Evolutionary conservation across 2,888 invertebrate species (phyloP).

Genomic region (Drosophila fungiperda): DNA sequence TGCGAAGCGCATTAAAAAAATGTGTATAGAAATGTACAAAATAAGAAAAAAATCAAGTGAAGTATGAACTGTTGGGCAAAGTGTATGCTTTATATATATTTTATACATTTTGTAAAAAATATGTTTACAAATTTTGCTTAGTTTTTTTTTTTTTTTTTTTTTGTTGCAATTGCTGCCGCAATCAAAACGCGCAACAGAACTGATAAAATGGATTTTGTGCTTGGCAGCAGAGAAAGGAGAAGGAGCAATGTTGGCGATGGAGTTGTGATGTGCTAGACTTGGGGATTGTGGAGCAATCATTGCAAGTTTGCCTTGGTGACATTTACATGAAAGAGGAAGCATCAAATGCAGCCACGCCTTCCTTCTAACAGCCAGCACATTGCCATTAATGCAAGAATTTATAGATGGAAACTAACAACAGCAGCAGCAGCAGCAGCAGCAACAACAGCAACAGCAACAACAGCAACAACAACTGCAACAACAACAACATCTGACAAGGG

Average conservation of each 20-base stretch:
- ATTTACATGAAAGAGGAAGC: constrained; percentile 69
- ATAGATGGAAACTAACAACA: constrained; percentile 75
- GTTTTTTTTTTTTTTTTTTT: constrained; percentile 21
- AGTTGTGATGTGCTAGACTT: constrained; percentile 5
- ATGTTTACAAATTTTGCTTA: constrained; percentile 63
- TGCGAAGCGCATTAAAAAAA: constrained; percentile 40
- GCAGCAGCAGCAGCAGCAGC: constrained; percentile 26
- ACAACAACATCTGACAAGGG: constrained; percentile 31
- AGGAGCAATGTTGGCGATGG: not conserved
- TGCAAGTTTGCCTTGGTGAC: constrained; percentile 66
- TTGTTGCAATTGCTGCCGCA: constrained; percentile 66
- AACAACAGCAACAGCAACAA: constrained; percentile 21
- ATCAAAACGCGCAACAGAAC: constrained; percentile 53
- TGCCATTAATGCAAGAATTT: constrained; percentile 76
- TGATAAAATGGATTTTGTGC: constrained; percentile 45
- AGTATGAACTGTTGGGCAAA: constrained; percentile 15
- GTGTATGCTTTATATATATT: not conserved
- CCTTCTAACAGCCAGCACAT: constrained; percentile 45
- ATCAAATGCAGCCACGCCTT: constrained; percentile 65
- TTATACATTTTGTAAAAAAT: constrained; percentile 66
- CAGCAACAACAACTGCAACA: constrained; percentile 22
- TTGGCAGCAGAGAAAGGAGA: not conserved
- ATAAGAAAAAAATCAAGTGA: constrained; percentile 13
- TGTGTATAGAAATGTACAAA: constrained; percentile 5
- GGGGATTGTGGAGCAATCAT: constrained; percentile 45